Percentiles rank a stretch among this genome's conserved stretches.
Evolutionary conservation across 2,888 invertebrate genomes (phyloP).

Genomic region (Agrotis clavis): DNA sequence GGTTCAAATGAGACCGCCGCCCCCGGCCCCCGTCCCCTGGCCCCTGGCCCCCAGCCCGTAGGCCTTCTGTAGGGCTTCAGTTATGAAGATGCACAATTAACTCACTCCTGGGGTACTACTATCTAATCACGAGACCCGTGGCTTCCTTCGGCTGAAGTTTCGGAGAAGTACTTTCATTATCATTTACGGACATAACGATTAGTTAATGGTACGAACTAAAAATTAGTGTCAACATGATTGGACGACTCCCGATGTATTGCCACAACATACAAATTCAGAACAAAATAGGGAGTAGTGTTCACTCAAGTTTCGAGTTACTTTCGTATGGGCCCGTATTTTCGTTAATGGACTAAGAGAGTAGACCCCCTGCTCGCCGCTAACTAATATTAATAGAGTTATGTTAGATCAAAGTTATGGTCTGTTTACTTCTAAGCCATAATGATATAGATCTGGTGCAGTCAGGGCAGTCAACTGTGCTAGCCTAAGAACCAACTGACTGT

Average conservation of each 20-base stretch:
- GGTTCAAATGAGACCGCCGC: slow-evolving; percentile 50
- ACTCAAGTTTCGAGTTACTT: no score
- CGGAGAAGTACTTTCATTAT: no score
- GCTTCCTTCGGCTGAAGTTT: no score
- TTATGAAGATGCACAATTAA: slow-evolving; percentile 55
- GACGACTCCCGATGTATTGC: no score
- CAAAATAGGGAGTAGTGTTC: no score
- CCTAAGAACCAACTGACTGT: not conserved
- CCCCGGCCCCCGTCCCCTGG: not conserved
- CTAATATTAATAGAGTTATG: slow-evolving; percentile 37
- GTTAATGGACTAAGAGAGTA: no score
- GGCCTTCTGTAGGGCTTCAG: slow-evolving; percentile 57
- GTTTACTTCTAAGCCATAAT: not conserved
- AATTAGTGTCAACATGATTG: no score
- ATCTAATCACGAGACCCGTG: no score
- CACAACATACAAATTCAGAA: no score
- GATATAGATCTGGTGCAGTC: not conserved
- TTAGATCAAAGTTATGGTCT: slow-evolving; percentile 18
- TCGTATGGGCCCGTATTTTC: no score
- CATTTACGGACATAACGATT: no score
- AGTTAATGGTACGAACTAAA: no score
- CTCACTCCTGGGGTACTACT: slow-evolving; percentile 11
- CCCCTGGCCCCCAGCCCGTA: not conserved
- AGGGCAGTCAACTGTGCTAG: not conserved
- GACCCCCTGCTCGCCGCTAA: not conserved